These are phyloP conservation scores for Laspeyria flexula DNA, from an alignment of 2,888 invertebrate species.

Conservation along the genomic window DNA sequence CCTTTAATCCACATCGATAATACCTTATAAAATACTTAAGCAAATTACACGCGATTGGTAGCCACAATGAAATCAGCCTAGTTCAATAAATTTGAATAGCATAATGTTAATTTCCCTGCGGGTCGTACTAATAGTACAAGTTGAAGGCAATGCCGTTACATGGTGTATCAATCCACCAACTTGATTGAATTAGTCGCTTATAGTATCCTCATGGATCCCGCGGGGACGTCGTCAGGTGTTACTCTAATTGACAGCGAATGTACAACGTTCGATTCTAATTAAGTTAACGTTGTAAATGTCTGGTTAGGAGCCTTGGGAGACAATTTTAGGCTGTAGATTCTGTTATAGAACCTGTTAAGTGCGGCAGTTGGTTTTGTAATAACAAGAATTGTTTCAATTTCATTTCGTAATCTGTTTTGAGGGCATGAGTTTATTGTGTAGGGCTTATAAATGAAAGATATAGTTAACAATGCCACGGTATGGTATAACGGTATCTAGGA, in stretches of 20 bases:
- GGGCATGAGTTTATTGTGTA: no score
- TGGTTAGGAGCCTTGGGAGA: neutral
- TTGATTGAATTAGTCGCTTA: constrained; percentile 41
- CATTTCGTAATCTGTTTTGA: no score
- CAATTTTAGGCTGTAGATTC: neutral
- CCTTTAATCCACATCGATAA: no score
- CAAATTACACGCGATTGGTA: neutral
- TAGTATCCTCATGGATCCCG: constrained; percentile 21
- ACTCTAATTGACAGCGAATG: constrained; percentile 36
- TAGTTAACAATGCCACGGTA: no score
- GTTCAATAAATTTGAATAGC: constrained; percentile 1
- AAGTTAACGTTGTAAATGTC: constrained; percentile 3
- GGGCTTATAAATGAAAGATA: no score
- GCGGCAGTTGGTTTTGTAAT: no score
- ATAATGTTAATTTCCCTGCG: constrained; percentile 39
- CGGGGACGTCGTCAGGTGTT: constrained; percentile 27
- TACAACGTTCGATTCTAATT: constrained; percentile 13
- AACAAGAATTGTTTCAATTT: no score
- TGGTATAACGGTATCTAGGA: no score
- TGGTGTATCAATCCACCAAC: constrained; percentile 37
- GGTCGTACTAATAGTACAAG: constrained; percentile 9
- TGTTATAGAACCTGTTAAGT: neutral
- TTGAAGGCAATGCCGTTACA: constrained; percentile 10
- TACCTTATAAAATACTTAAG: no score
- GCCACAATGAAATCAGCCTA: neutral